Conservation (phyloP, 2,888 invertebrate species). For the Eurytoma californica region DNA sequence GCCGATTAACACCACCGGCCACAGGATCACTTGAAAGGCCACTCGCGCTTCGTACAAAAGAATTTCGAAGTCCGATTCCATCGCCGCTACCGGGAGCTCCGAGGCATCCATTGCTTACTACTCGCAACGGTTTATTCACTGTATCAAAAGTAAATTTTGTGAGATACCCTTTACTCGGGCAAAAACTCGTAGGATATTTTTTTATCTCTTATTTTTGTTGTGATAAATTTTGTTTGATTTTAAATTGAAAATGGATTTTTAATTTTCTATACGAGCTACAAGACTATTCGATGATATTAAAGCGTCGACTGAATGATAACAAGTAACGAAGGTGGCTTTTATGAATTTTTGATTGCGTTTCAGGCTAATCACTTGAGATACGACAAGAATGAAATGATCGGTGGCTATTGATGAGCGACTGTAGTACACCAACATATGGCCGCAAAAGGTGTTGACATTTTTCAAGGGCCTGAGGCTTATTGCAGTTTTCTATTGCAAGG, state of each 20-base stretch:
- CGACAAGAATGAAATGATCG: background rate
- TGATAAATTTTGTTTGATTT: background rate
- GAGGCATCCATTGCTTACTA: background rate
- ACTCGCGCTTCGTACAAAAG: slow-evolving; percentile 48
- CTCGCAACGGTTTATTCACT: too few relatives aligned
- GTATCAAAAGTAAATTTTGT: background rate
- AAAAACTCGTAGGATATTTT: background rate
- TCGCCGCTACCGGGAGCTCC: background rate
- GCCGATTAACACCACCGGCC: slow-evolving; percentile 62
- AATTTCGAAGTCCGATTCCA: slow-evolving; percentile 20
- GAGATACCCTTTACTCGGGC: background rate
- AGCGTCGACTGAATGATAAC: slow-evolving; percentile 29
- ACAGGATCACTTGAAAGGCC: slow-evolving; percentile 60
- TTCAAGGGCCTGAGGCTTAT: slow-evolving; percentile 6
- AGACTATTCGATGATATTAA: background rate
- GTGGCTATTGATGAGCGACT: slow-evolving; percentile 15
- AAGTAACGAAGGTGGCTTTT: slow-evolving; percentile 11
- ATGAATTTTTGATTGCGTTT: slow-evolving; percentile 40
- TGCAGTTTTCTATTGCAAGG: slow-evolving; percentile 14
- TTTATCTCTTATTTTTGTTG: background rate
- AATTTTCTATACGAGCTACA: background rate
- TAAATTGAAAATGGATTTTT: background rate
- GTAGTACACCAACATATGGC: slow-evolving; percentile 30
- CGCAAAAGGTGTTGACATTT: slow-evolving; percentile 17
- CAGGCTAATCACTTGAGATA: slow-evolving; percentile 29